These are phyloP conservation scores for Nezara viridula DNA, from an alignment of 2,888 invertebrate species.

Conservation along the genomic window DNA sequence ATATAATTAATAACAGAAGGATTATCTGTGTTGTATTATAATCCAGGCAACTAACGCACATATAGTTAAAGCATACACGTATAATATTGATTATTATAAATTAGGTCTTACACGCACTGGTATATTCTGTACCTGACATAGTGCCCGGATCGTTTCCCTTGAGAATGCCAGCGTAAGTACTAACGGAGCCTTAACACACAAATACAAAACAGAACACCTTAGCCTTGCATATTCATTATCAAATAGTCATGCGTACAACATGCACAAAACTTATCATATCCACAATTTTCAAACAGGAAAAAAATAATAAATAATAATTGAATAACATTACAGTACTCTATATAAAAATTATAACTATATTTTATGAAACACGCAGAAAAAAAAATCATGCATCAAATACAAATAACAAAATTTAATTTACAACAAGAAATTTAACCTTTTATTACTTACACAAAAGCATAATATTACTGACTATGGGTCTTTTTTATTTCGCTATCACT, in stretches of 20 bases:
- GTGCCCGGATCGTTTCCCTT: constrained; percentile 85
- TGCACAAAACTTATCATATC: constrained; percentile 29
- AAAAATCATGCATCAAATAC: background rate
- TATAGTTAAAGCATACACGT: background rate
- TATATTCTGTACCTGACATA: constrained; percentile 80
- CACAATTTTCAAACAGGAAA: background rate
- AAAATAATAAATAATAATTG: background rate
- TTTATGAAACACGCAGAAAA: background rate
- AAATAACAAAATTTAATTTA: background rate
- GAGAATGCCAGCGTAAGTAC: constrained; percentile 90
- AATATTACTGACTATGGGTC: no score
- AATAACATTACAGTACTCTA: background rate
- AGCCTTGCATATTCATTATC: constrained; percentile 61
- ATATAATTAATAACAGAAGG: constrained; percentile 17
- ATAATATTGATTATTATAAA: constrained; percentile 29
- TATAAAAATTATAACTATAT: background rate
- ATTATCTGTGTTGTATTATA: background rate
- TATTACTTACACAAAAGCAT: background rate
- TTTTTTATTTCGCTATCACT: no score
- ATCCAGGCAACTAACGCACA: constrained; percentile 6
- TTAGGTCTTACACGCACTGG: constrained; percentile 43
- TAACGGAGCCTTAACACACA: constrained; percentile 68
- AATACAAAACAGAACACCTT: constrained; percentile 65
- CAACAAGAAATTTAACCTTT: background rate
- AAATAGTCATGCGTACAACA: constrained; percentile 40